Conservation (phyloP, 2,797 vertebrate genomes). For the Semaprochilodus insignis region DNA sequence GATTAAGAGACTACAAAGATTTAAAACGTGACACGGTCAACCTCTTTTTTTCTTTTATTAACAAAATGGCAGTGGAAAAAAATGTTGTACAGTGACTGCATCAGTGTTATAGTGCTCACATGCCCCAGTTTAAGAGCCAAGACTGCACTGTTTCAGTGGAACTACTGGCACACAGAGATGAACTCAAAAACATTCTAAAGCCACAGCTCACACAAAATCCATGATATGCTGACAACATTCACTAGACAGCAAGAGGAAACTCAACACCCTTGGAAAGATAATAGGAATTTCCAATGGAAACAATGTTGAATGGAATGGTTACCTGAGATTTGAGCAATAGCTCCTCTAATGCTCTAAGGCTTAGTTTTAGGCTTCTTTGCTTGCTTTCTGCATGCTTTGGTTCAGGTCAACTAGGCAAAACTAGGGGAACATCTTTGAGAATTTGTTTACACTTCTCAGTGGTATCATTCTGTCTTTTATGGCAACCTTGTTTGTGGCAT, state of each 20-base stretch:
- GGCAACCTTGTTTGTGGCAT: background rate
- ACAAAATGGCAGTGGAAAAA: slow-evolving; percentile 53
- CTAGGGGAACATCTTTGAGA: slow-evolving; percentile 16
- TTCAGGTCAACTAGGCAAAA: slow-evolving; percentile 31
- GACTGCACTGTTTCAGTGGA: slow-evolving; percentile 27
- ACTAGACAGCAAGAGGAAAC: background rate
- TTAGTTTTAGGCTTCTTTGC: slow-evolving; percentile 47
- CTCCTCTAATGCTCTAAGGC: slow-evolving; percentile 53
- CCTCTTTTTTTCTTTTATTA: slow-evolving; percentile 53
- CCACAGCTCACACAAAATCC: slow-evolving; percentile 43
- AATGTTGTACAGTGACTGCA: slow-evolving; percentile 4
- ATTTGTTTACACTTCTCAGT: background rate
- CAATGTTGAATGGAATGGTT: slow-evolving; percentile 31
- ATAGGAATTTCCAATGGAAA: background rate
- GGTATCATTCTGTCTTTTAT: background rate
- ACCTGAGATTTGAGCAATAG: slow-evolving; percentile 59
- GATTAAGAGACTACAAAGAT: background rate
- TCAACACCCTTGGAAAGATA: background rate
- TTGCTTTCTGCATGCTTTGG: slow-evolving; percentile 60
- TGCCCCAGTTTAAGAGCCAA: slow-evolving; percentile 32
- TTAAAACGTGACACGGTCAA: background rate
- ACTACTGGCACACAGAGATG: slow-evolving; percentile 33
- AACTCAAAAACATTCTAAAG: slow-evolving; percentile 32
- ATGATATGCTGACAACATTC: slow-evolving; percentile 6
- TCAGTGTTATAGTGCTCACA: slow-evolving; percentile 28